phyloP scores from a whole-genome alignment of 2,888 invertebrate species.

The Polyploca ridens region DNA sequence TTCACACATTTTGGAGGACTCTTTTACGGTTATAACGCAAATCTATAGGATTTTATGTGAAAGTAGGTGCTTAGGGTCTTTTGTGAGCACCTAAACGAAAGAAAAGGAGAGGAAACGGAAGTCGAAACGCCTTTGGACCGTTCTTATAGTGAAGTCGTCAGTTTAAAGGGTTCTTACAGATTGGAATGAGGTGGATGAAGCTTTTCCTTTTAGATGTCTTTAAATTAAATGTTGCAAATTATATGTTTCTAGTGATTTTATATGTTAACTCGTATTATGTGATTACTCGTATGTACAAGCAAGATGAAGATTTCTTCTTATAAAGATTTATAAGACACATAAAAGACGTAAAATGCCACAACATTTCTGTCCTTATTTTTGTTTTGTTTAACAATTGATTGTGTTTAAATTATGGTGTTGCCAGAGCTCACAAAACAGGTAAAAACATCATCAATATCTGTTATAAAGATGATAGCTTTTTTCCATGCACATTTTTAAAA shows the following conservation, averaged over 20 bases:
- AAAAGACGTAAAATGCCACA: too few relatives aligned
- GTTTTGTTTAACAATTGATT: too few relatives aligned
- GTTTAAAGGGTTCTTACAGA: constrained; percentile 21
- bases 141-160: constrained; percentile 9
- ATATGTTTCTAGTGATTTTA: background rate
- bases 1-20: constrained; percentile 5
- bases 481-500: too few relatives aligned
- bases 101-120: constrained; percentile 7
- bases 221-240: background rate
- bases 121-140: constrained; percentile 5
- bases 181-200: constrained; percentile 13
- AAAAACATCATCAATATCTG: too few relatives aligned
- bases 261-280: too few relatives aligned
- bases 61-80: constrained; percentile 8
- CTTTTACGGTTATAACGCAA: constrained; percentile 10
- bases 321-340: too few relatives aligned
- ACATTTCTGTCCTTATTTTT: too few relatives aligned
- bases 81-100: constrained; percentile 6
- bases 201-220: background rate
- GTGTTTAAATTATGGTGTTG: too few relatives aligned
- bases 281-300: too few relatives aligned
- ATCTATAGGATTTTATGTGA: constrained; percentile 16
- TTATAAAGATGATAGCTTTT: too few relatives aligned
- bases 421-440: too few relatives aligned
- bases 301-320: too few relatives aligned